Base-by-base conservation (phyloP, 2,113 vertebrate species). In the Phrynosoma blainvillii region DNA sequence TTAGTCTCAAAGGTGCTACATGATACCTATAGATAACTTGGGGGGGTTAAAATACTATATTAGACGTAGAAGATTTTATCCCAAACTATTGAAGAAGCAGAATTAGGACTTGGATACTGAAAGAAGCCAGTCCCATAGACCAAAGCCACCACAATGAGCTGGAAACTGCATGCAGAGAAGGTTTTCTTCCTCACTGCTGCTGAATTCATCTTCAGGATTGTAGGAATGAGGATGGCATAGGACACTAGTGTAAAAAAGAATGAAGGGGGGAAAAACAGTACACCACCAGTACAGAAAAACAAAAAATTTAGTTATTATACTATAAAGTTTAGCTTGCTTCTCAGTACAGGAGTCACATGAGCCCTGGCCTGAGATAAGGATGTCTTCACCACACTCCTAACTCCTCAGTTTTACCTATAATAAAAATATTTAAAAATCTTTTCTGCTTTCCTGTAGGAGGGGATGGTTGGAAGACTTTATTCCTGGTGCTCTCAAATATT, bases 141-240 rank as follows among this genome's bases (percentile, higher is more conserved):
- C 36, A 81, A 65, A 32, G 16, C 18, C 20, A 81, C n/a, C 30
- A 81, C 56, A 65, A 81, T 81, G n/a, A 81, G 56, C n/a, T 79
- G 78, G n/a, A 52, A 79, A 79, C 78, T 79, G 78, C 18, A 79
- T 27, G 78, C 59, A 30, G 78, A 79, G 54, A 79, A 82, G 23
- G 59, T 82, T 82, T 82, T 84, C 66, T 52, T 71, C 25, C 36
- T 84, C 30, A 65, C 66, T 84, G 30, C 27, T 84, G 66, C 82
- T 71, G 70, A 84, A 30, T 82, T 42, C 40, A 83, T 68, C 81
- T 70, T 83, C 65, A 83, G 40, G 7, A 83, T 59, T 42, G 40
- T 83, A 27, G 73, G 40, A 23, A 84, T 56, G 54, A 75, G 76
- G n/a, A 40, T 32, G 83, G 56, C 40, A 70, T 84, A 84, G n/a